Base-by-base conservation (phyloP, 2,113 vertebrate species). In the Phoxinus phoxinus region DNA sequence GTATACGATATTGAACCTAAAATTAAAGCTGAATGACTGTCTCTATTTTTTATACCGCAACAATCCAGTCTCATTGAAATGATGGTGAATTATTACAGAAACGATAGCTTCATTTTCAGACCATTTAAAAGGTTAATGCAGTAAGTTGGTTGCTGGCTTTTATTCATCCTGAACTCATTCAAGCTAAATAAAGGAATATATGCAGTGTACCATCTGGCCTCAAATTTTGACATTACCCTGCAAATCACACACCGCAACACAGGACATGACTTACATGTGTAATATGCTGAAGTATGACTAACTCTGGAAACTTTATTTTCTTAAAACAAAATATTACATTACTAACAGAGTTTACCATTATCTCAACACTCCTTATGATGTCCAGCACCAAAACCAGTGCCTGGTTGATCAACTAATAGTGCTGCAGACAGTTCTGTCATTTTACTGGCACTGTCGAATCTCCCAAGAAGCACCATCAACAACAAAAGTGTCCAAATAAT, bases 241-340 rank as follows among this genome's bases (percentile, higher is more conserved):
- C 32, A 9, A 30, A 25, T 76, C 25, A 77, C 51, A 58, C 10
- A 56, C 19, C 27, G 35, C 35, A 37, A 9, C 67, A 41, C 74
- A 56, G 74, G 48, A 30, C 17, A 56, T 56, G 27, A 23, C 21
- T 19, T 56, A 56, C 11, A 4, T 11, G 30, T 41, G 30, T 59
- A 25, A 25, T 41, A 41, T 79, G 23, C 56, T 80, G 1, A 61
- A 25, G 56, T 37, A 27, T 41, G 76, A 58, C 53, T 79, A 61
- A 63, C 35, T 44, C 2, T 79, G 23, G 56, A 79, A 59, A 79
- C 21, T 6, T 4, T 41, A 21, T 77, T 77, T 56, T 19, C 48
- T 41, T 41, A 79, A 79, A 79, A 56, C 35, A 79, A 61, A 44
- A 59, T 79, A 8, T 79, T 79, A 13, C 35, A 44, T 59, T 59